A percentile compares a stretch with the other conserved stretches of the same genome.
Evolutionary conservation across 2,797 vertebrate genomes (phyloP).

Genomic region (Buphagus erythrorhynchus): DNA sequence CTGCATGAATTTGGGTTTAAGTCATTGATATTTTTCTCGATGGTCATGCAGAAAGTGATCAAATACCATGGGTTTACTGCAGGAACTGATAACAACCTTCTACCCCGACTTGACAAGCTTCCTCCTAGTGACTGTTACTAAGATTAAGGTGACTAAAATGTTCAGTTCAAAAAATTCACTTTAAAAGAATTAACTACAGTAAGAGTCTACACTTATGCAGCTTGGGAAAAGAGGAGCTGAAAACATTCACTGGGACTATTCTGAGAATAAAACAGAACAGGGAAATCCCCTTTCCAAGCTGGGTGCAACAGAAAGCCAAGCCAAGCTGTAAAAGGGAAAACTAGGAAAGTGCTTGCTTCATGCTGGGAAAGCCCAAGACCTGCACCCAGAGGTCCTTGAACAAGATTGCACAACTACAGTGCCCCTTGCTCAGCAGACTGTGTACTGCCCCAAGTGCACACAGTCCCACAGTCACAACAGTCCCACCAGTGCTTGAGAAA

Average conservation of each 20-base stretch:
- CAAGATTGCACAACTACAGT: background rate
- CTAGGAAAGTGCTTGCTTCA: background rate
- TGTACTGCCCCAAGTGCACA: background rate
- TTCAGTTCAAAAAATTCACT: background rate
- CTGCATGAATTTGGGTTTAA: background rate
- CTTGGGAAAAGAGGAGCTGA: background rate
- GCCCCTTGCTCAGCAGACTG: background rate
- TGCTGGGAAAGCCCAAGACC: background rate
- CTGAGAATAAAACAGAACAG: background rate
- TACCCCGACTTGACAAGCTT: background rate
- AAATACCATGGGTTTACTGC: background rate
- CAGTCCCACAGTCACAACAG: background rate
- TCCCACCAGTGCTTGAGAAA: background rate
- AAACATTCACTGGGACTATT: background rate
- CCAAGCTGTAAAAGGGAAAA: background rate
- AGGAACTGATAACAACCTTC: background rate
- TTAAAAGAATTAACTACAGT: background rate
- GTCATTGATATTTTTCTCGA: background rate
- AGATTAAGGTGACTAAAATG: background rate
- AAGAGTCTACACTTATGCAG: background rate
- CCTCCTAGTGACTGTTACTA: background rate
- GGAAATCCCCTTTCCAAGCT: background rate
- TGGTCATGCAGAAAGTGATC: background rate
- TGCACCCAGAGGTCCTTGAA: background rate
- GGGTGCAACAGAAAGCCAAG: background rate